Evolutionary conservation across 2,888 invertebrate genomes (phyloP).

Genomic region (Lochmaea capreae): DNA sequence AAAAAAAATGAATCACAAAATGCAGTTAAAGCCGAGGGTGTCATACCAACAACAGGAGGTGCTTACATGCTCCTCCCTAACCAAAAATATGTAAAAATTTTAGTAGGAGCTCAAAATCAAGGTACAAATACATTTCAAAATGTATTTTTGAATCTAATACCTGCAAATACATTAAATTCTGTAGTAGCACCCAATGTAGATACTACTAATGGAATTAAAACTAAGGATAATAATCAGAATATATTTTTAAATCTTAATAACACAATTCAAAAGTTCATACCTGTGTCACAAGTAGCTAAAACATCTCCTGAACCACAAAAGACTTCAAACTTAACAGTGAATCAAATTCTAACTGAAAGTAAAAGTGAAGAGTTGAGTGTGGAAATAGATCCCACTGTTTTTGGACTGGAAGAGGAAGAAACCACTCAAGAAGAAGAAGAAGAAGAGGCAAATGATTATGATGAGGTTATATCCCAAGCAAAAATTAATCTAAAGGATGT

Average conservation of each 20-base stretch:
- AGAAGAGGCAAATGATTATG: conserved; percentile 56
- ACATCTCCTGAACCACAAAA: conserved; percentile 31
- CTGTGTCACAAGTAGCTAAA: conserved; percentile 43
- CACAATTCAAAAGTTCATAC: conserved; percentile 58
- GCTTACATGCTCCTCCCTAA: conserved; percentile 58
- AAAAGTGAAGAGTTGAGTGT: conserved; percentile 63
- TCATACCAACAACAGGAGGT: conserved; percentile 45
- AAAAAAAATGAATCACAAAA: conserved; percentile 53
- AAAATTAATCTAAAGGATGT: conserved; percentile 52
- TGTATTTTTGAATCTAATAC: conserved; percentile 61
- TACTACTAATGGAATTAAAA: conserved; percentile 44
- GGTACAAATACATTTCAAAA: conserved; percentile 57
- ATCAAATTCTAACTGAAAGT: conserved; percentile 54
- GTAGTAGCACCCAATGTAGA: conserved; percentile 36
- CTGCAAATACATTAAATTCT: conserved; percentile 51
- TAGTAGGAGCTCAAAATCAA: conserved; percentile 55
- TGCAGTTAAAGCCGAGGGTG: conserved; percentile 45
- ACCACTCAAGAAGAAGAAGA: conserved; percentile 47
- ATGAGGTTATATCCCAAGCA: conserved; percentile 57
- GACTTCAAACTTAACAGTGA: conserved; percentile 51
- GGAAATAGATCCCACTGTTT: conserved; percentile 62
- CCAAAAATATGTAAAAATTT: conserved; percentile 59
- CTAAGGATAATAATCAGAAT: conserved; percentile 59
- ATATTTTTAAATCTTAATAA: conserved; percentile 60
- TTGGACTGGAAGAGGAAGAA: conserved; percentile 52